Evolutionary conservation across 2,113 vertebrate species (phyloP).

Genomic region (Sorex araneus): DNA sequence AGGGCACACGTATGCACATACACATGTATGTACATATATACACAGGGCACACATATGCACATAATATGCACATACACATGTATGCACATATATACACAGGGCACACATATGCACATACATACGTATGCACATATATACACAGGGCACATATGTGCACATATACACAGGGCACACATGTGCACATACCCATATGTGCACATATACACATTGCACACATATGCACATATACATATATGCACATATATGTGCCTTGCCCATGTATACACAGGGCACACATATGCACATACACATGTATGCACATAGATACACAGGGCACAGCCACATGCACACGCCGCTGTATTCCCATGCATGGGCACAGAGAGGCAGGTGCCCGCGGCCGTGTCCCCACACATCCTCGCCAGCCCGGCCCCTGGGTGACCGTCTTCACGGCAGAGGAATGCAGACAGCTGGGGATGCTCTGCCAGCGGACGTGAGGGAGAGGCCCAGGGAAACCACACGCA

Average conservation of each 20-base stretch:
- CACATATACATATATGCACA: background rate
- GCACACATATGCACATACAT: background rate
- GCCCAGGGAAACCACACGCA: constrained; percentile 76
- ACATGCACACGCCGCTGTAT: background rate
- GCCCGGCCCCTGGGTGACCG: constrained; percentile 70
- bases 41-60: background rate
- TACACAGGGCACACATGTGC: background rate
- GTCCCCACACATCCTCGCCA: constrained; percentile 46
- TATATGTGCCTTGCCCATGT: too few relatives aligned
- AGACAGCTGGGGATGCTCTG: constrained; percentile 76
- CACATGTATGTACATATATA: too few relatives aligned
- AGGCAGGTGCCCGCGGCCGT: constrained; percentile 54
- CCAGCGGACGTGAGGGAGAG: constrained; percentile 83
- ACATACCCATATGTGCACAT: background rate
- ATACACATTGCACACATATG: background rate
- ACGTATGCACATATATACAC: background rate
- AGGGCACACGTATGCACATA: background rate
- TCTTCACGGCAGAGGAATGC: constrained; percentile 80
- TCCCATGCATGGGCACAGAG: constrained; percentile 51
- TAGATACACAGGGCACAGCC: background rate
- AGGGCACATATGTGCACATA: constrained; percentile 22
- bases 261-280: background rate
- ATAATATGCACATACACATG: background rate
- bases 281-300: background rate
- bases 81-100: background rate